Evolutionary conservation across 2,113 vertebrate genomes (phyloP).

Genomic region (Chunga burmeisteri): DNA sequence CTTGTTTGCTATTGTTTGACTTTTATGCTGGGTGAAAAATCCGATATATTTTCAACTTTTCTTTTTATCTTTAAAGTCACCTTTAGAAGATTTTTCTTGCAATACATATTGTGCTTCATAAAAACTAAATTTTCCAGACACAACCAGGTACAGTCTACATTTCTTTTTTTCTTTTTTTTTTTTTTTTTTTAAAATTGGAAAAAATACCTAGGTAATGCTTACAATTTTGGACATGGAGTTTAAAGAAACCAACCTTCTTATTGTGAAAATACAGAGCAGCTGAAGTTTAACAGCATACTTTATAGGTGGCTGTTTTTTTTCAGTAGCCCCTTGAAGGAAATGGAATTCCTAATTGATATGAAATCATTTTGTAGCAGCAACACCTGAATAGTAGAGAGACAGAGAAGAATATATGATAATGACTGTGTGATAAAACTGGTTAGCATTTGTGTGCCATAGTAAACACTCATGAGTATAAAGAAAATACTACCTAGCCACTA

Average conservation of each 20-base stretch:
- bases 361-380: conserved; percentile 41
- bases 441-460: conserved; percentile 64
- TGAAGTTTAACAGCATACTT: conserved; percentile 33
- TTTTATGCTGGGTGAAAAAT: background rate
- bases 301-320: conserved; percentile 46
- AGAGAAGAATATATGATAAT: conserved; percentile 55
- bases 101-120: background rate
- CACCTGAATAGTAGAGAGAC: conserved; percentile 62
- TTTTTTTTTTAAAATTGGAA: background rate
- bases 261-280: background rate
- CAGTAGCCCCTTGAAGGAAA: conserved; percentile 55
- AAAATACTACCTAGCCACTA: conserved; percentile 69
- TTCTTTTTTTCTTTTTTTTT: background rate
- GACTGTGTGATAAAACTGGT: conserved; percentile 61
- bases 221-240: background rate
- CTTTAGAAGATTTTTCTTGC: background rate
- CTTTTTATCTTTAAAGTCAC: background rate
- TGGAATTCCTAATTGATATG: conserved; percentile 52
- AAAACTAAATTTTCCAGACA: background rate
- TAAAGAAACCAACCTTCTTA: background rate
- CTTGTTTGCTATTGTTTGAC: background rate
- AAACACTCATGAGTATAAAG: conserved; percentile 69
- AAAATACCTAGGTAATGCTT: background rate
- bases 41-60: background rate
- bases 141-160: background rate